Evolutionary conservation across 53 echinoderm and acorn worm genomes (phyloP).

Genomic region (Crossaster papposus): DNA sequence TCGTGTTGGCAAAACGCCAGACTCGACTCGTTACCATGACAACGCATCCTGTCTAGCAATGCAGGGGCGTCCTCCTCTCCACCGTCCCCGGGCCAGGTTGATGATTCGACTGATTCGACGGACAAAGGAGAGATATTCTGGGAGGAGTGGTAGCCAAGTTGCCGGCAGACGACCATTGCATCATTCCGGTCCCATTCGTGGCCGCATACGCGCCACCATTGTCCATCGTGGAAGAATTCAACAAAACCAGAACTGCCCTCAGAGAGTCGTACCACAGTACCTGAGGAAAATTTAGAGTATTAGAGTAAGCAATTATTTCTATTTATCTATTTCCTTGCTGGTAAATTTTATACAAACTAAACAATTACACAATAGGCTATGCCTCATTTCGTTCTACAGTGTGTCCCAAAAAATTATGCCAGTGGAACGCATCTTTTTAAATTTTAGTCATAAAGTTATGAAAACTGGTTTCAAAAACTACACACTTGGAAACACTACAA

Average conservation of each 20-base stretch:
- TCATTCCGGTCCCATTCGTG: constrained; percentile 54
- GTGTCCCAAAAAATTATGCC: too few species aligned
- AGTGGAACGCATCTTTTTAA: too few species aligned
- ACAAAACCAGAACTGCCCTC: constrained; percentile 31
- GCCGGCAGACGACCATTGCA: constrained; percentile 63
- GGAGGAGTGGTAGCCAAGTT: constrained; percentile 33
- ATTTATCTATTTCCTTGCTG: too few species aligned
- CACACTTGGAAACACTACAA: too few species aligned
- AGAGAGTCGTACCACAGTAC: constrained; percentile 21
- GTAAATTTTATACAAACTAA: too few species aligned
- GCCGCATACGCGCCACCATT: constrained; percentile 65
- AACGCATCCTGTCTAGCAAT: constrained; percentile 40
- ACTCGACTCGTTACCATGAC: constrained; percentile 25
- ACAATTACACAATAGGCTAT: too few species aligned
- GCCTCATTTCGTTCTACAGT: too few species aligned
- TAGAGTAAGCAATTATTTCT: too few species aligned
- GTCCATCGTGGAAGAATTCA: constrained; percentile 52
- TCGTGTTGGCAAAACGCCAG: constrained; percentile 30
- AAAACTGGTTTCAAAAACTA: too few species aligned
- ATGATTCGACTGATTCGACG: background rate
- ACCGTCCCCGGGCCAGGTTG: background rate
- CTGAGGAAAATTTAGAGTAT: background rate
- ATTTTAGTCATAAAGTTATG: too few species aligned
- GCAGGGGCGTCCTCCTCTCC: background rate
- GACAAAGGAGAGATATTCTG: constrained; percentile 7